Evolutionary conservation across 2,113 vertebrate species (phyloP).

Genomic region (Cariama cristata): DNA sequence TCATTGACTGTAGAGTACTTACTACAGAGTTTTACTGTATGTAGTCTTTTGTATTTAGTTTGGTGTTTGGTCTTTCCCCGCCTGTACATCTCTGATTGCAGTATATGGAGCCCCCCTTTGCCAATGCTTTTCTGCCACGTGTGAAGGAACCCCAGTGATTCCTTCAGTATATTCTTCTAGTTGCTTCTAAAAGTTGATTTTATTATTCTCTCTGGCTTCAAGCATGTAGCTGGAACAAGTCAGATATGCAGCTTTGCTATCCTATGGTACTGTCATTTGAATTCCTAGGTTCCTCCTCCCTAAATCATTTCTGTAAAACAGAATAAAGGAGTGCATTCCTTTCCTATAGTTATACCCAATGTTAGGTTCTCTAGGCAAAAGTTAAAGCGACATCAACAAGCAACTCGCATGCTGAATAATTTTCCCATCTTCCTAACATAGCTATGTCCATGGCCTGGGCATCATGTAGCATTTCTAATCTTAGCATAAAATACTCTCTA

Average conservation of each 20-base stretch:
- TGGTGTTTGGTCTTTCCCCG: not conserved
- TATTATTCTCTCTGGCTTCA: not conserved
- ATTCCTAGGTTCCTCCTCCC: not conserved
- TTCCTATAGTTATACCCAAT: not conserved
- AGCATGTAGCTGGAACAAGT: not conserved
- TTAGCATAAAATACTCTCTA: not conserved
- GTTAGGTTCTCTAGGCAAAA: not conserved
- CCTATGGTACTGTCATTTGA: not conserved
- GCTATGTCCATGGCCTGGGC: not conserved
- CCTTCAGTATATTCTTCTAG: not conserved
- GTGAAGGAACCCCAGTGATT: not conserved
- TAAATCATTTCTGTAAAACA: not conserved
- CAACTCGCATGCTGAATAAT: not conserved
- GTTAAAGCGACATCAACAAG: not conserved
- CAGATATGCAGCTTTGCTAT: not conserved
- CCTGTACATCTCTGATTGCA: not conserved
- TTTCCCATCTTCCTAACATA: not conserved
- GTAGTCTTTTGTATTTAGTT: not conserved
- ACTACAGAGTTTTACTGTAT: fast-evolving
- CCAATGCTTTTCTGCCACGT: not conserved
- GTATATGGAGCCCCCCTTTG: not conserved
- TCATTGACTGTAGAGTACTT: not conserved
- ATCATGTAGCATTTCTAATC: not conserved
- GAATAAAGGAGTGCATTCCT: not conserved
- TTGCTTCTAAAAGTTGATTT: not conserved